Conservation (phyloP, 37 sponge, comb jelly and placozoan species). For the Eunapius fragilis region DNA sequence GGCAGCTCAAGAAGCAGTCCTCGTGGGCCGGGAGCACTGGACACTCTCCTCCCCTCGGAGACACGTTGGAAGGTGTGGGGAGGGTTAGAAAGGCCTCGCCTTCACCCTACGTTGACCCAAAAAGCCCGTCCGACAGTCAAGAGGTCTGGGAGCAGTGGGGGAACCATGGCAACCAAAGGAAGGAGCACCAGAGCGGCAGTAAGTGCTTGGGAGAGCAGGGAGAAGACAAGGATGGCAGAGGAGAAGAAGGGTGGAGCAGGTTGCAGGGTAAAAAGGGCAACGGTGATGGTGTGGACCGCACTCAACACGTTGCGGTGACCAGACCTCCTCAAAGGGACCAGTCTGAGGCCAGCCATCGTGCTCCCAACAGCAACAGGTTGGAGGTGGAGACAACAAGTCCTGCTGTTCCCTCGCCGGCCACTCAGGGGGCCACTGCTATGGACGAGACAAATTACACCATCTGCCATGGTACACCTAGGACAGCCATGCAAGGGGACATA, state of each 20-base stretch:
- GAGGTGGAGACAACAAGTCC: not conserved
- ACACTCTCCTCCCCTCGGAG: too few species aligned
- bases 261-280: too few species aligned
- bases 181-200: not conserved
- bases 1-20: too few species aligned
- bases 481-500: conserved; percentile 1
- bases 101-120: not conserved
- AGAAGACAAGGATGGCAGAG: not conserved
- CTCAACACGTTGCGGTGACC: not conserved
- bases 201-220: not conserved
- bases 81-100: not conserved
- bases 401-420: not conserved
- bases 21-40: too few species aligned
- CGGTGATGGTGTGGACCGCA: too few species aligned
- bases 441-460: conserved; percentile 67
- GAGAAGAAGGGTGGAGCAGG: conserved; percentile 1
- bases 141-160: not conserved
- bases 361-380: too few species aligned
- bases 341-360: too few species aligned
- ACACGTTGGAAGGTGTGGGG: too few species aligned
- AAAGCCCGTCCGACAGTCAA: not conserved
- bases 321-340: not conserved
- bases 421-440: not conserved
- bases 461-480: conserved; percentile 54
- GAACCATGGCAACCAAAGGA: not conserved